Conservation (phyloP, 2,797 vertebrate genomes). For the Clarias pachynema region DNA sequence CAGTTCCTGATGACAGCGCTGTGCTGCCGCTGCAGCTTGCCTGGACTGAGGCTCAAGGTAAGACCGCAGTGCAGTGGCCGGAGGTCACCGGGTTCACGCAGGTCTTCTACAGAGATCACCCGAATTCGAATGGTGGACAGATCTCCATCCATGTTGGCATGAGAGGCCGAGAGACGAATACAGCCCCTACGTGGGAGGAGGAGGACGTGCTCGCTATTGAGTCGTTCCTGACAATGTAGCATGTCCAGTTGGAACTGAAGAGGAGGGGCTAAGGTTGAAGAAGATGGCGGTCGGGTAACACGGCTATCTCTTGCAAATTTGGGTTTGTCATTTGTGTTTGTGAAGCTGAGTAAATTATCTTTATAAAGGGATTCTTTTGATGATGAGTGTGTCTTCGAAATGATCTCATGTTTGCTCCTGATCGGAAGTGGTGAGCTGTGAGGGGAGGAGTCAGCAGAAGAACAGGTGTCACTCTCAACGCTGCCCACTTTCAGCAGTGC, state of each 20-base stretch:
- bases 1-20: slow-evolving; percentile 71
- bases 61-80: slow-evolving; percentile 66
- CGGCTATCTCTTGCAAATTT: slow-evolving; percentile 17
- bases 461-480: slow-evolving; percentile 62
- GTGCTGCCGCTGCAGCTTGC: slow-evolving; percentile 71
- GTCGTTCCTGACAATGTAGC: slow-evolving; percentile 66
- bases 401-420: slow-evolving; percentile 13
- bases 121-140: slow-evolving; percentile 63
- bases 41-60: slow-evolving; percentile 68
- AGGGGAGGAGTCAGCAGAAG: slow-evolving; percentile 67
- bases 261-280: slow-evolving; percentile 62
- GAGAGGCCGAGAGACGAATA: slow-evolving; percentile 63
- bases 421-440: slow-evolving; percentile 55
- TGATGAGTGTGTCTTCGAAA: background rate
- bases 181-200: slow-evolving; percentile 62
- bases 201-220: slow-evolving; percentile 67
- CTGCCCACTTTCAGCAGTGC: slow-evolving; percentile 58
- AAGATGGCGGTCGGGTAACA: slow-evolving; percentile 13
- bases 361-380: slow-evolving; percentile 13
- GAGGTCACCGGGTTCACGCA: slow-evolving; percentile 55
- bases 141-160: slow-evolving; percentile 12
- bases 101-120: slow-evolving; percentile 69
- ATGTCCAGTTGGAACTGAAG: slow-evolving; percentile 63
- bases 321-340: slow-evolving; percentile 2
- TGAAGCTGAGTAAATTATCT: background rate